Evolutionary conservation across 1,140 invertebrate genomes (phyloP).

Genomic region (Leptoteleia sp.): DNA sequence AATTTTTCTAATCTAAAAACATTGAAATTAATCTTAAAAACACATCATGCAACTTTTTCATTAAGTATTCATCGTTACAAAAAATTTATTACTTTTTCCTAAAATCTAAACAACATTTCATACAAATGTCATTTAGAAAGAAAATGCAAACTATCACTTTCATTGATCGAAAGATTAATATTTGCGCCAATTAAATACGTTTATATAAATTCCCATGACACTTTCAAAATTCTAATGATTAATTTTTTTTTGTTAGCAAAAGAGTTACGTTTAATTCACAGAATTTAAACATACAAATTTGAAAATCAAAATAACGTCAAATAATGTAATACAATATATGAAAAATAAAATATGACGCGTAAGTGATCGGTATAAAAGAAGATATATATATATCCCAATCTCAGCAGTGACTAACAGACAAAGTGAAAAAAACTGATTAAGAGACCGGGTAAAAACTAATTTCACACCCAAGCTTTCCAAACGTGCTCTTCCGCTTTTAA

Average conservation of each 20-base stretch:
- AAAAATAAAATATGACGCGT: no score
- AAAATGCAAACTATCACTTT: conserved; percentile 14
- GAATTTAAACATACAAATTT: conserved; percentile 11
- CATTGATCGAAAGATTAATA: conserved; percentile 7
- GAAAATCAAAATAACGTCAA: conserved; percentile 9
- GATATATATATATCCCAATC: no score
- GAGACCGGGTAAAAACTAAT: no score
- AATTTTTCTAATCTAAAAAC: conserved; percentile 6
- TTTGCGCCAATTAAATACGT: not conserved
- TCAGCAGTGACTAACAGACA: no score
- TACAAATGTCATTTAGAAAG: conserved; percentile 1
- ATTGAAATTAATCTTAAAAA: conserved; percentile 16
- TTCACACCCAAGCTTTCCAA: no score
- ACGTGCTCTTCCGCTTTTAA: no score
- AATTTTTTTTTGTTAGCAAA: no score
- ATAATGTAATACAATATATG: not conserved
- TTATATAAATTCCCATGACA: not conserved
- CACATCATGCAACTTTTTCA: conserved; percentile 2
- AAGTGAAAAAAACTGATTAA: no score
- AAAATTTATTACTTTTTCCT: no score
- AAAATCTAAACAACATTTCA: conserved; percentile 5
- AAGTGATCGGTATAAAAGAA: no score
- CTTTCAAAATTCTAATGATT: conserved; percentile 1
- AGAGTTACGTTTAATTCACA: not conserved
- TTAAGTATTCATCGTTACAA: conserved; percentile 1